Base-by-base conservation (phyloP, 2,113 vertebrate genomes). In the Myrmecophaga tridactyla region DNA sequence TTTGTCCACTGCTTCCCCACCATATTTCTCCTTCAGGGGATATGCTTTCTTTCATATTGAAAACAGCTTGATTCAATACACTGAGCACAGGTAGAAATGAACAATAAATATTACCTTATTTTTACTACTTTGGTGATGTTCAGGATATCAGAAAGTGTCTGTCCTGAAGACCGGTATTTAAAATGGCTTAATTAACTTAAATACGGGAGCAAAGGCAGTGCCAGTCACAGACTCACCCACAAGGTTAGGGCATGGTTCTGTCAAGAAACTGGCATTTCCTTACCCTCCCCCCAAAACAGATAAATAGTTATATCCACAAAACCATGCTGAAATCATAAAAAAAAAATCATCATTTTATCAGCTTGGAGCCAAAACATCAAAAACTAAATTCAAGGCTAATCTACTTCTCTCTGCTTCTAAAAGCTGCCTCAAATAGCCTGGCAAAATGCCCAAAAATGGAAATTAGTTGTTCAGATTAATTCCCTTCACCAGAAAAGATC, bases 401-500 rank as follows among this genome's bases (percentile, higher is more conserved):
- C 88, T 96, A 48, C 39, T 92, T 94, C 69, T 83, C 34, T 51
- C 13, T 7, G 70, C 89, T 96, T 96, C 96, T 83, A 88, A 53
- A 0, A 46, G 81, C 53, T 91, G 91, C 94, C 70, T 96, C 41
- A 1, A 75, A 97, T 36, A 10, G 9, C 53, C 87, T 98, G 97
- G 97, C 93, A 82, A 8, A 10, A 96, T 97, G 96, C 90, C 97
- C 85, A 15, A 86, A 96, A 96, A 83, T 20, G 62, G 88, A 97
- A 98, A 98, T 97, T 75, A 97, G 63, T 89, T 95, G 85, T 94
- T 97, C 70, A 95, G 95, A 97, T 96, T 96, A 97, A 98, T 97
- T 97, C 93, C 81, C 69, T 86, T 92, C 80, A 88, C 91, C 94
- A 96, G 78, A 81, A 86, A 80, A 93, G n/a, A 97, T 77, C 77